These are phyloP conservation scores for Promerops cafer DNA, from an alignment of 2,113 vertebrate genomes.

Conservation along the genomic window DNA sequence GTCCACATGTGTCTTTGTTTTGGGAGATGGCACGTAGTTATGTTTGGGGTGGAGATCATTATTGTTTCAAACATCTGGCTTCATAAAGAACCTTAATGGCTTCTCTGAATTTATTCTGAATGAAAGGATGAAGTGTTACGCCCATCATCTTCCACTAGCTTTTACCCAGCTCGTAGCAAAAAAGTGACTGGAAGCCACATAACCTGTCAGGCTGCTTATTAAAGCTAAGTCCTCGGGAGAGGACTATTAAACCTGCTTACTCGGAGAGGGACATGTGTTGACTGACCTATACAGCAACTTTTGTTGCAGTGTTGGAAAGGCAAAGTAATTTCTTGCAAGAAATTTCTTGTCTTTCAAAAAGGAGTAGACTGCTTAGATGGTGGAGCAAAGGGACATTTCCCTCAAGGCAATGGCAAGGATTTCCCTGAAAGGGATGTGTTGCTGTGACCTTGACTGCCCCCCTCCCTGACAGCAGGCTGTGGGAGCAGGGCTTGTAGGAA, in stretches of 20 bases:
- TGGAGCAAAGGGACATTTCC: background rate
- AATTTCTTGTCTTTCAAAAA: background rate
- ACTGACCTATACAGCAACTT: background rate
- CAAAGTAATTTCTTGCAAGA: background rate
- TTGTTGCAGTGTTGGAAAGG: background rate
- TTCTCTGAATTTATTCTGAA: conserved; percentile 43
- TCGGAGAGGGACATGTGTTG: accelerated
- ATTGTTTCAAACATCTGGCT: conserved; percentile 62
- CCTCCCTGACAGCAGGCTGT: background rate
- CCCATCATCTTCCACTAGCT: background rate
- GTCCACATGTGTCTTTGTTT: conserved; percentile 59
- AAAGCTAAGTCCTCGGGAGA: background rate
- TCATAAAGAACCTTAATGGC: conserved; percentile 38
- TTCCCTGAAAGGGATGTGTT: background rate
- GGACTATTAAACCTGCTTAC: background rate
- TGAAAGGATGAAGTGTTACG: conserved; percentile 5
- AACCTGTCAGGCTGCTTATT: conserved; percentile 30
- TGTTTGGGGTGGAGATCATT: conserved; percentile 55
- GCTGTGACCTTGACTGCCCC: background rate
- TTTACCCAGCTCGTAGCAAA: background rate
- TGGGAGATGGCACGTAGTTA: conserved; percentile 25
- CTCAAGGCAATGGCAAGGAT: background rate
- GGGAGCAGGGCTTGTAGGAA: accelerated
- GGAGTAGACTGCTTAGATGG: background rate
- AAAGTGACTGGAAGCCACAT: background rate